Evolutionary conservation across 2,888 invertebrate species (phyloP).

Genomic region (Brenthis ino): DNA sequence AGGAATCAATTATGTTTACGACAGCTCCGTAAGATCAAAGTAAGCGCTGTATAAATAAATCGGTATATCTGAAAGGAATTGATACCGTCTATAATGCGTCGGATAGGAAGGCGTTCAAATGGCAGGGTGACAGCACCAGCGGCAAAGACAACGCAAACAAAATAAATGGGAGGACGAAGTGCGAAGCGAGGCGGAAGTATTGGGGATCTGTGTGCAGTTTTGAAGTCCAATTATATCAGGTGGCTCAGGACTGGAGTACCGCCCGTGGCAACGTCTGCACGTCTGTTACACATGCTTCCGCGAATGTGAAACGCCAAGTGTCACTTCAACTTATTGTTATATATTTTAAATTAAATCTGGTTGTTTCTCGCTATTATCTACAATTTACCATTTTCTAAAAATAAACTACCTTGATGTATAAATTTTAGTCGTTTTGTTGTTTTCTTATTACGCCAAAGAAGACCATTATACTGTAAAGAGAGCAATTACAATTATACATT

Average conservation of each 20-base stretch:
- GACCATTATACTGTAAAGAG: too few relatives aligned
- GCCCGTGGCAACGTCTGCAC: constrained; percentile 45
- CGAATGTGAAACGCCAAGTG: neutral
- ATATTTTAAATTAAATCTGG: too few relatives aligned
- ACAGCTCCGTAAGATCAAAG: constrained; percentile 40
- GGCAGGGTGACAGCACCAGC: constrained; percentile 64
- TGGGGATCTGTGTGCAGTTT: constrained; percentile 80
- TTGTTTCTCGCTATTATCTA: too few relatives aligned
- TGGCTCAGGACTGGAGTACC: constrained; percentile 50
- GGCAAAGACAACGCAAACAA: constrained; percentile 77
- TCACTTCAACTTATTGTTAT: too few relatives aligned
- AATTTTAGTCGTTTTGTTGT: too few relatives aligned
- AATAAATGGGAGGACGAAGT: constrained; percentile 73
- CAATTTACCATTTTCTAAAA: too few relatives aligned
- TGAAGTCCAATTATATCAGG: constrained; percentile 82
- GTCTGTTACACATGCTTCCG: constrained; percentile 16
- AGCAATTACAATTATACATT: too few relatives aligned
- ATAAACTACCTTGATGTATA: too few relatives aligned
- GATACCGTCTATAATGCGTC: constrained; percentile 73
- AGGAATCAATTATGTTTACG: constrained; percentile 41
- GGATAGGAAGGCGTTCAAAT: constrained; percentile 74
- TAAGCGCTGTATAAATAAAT: constrained; percentile 52
- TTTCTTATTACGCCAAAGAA: too few relatives aligned
- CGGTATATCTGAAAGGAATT: constrained; percentile 64
- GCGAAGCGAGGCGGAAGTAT: constrained; percentile 77